A percentile compares a stretch with the other conserved stretches of the same genome.
Evolutionary conservation across 1,140 invertebrate species (phyloP).

Genomic region (Panagrolaimus sp.): DNA sequence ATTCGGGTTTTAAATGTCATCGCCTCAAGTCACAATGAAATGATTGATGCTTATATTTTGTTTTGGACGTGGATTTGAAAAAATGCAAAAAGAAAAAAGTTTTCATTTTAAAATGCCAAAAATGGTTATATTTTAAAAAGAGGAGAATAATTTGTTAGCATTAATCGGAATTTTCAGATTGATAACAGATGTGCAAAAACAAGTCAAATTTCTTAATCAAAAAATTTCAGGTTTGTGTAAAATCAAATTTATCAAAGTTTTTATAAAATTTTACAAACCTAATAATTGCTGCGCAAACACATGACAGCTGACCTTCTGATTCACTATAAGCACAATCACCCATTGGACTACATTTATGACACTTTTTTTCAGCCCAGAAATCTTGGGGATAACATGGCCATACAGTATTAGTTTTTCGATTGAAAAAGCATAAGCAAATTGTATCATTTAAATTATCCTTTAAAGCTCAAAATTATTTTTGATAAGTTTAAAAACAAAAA

Average conservation of each 20-base stretch:
- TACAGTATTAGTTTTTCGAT: constrained; percentile 50
- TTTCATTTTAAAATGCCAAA: not conserved
- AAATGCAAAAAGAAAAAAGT: not conserved
- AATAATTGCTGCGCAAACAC: constrained; percentile 49
- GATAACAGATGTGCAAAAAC: too few species aligned
- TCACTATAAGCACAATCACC: constrained; percentile 47
- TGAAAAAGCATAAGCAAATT: constrained; percentile 54
- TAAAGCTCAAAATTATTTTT: not conserved
- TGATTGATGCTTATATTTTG: too few species aligned
- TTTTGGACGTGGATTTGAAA: not conserved
- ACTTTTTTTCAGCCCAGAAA: constrained; percentile 44
- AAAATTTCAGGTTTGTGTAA: too few species aligned
- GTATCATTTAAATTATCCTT: constrained; percentile 25
- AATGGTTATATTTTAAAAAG: too few species aligned
- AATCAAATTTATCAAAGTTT: too few species aligned
- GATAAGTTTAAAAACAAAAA: not conserved
- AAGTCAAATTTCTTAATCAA: too few species aligned
- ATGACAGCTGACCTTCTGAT: constrained; percentile 38
- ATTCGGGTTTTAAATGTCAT: not conserved
- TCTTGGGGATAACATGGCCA: constrained; percentile 51
- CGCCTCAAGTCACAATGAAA: not conserved
- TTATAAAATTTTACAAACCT: constrained; percentile 28
- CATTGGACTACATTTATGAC: constrained; percentile 38
- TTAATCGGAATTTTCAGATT: too few species aligned
- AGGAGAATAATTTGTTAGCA: too few species aligned